Evolutionary conservation across 2,888 invertebrate genomes (phyloP).

Genomic region (Heliconius sara): DNA sequence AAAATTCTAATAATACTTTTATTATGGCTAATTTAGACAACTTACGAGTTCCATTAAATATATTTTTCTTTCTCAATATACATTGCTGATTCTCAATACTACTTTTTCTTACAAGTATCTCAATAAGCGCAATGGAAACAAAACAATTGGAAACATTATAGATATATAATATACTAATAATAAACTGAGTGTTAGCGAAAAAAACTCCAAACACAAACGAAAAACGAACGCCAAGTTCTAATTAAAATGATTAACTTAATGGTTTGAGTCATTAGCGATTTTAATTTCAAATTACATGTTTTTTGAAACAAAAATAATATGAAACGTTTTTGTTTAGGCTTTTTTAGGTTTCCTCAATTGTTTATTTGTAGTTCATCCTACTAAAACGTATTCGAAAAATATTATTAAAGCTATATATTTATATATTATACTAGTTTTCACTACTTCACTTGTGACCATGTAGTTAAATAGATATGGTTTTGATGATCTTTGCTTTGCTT

Average conservation of each 20-base stretch:
- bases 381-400: background rate
- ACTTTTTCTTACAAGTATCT: background rate
- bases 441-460: background rate
- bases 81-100: background rate
- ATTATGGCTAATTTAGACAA: background rate
- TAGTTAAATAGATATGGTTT: background rate
- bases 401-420: too few relatives aligned
- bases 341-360: background rate
- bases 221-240: constrained; percentile 76
- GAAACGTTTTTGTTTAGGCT: constrained; percentile 67
- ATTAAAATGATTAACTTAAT: constrained; percentile 85
- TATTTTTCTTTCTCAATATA: background rate
- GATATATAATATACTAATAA: background rate
- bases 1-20: background rate
- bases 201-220: constrained; percentile 53
- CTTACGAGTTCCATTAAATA: background rate
- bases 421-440: too few relatives aligned
- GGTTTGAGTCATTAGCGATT: constrained; percentile 84
- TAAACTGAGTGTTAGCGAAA: constrained; percentile 30
- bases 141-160: background rate
- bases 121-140: background rate
- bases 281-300: constrained; percentile 79
- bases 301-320: constrained; percentile 68
- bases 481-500: too few relatives aligned
- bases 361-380: background rate